Evolutionary conservation across 2,113 vertebrate species (phyloP).

Genomic region (Panthera leo): DNA sequence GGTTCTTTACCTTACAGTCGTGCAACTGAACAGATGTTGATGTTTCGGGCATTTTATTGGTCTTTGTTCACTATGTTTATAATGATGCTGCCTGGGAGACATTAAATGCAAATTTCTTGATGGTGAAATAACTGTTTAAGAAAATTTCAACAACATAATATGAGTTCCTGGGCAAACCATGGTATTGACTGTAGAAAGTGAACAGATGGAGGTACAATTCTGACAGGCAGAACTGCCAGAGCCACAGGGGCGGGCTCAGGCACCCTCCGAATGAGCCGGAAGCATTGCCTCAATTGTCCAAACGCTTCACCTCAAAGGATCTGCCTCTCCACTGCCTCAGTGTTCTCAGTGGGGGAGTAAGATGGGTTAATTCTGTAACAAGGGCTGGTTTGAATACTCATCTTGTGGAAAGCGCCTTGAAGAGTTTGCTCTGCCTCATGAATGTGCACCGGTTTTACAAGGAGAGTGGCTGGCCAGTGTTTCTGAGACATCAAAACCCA

Average conservation of each 20-base stretch:
- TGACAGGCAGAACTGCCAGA: neutral
- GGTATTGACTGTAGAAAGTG: neutral
- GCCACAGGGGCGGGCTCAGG: rapidly evolving
- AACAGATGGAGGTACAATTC: conserved; percentile 30
- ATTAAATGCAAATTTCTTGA: conserved; percentile 55
- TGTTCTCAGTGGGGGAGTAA: neutral
- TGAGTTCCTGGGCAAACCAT: neutral
- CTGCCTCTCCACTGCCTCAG: neutral
- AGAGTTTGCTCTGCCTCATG: neutral
- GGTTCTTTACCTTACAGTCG: neutral
- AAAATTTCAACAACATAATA: conserved; percentile 31
- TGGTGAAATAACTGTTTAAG: conserved; percentile 51
- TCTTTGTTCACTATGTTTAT: neutral
- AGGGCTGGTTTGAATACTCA: neutral
- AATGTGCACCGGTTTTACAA: rapidly evolving
- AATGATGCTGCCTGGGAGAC: neutral
- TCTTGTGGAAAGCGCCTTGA: neutral
- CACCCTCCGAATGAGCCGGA: neutral
- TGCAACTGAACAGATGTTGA: conserved; percentile 27
- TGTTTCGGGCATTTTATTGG: conserved; percentile 37
- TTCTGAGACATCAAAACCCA: neutral
- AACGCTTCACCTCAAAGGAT: neutral
- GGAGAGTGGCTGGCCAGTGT: neutral
- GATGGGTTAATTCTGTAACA: neutral
- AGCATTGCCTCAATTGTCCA: rapidly evolving